These are phyloP conservation scores for Pseudochaenichthys georgianus DNA, from an alignment of 2,797 vertebrate genomes.

Conservation along the genomic window DNA sequence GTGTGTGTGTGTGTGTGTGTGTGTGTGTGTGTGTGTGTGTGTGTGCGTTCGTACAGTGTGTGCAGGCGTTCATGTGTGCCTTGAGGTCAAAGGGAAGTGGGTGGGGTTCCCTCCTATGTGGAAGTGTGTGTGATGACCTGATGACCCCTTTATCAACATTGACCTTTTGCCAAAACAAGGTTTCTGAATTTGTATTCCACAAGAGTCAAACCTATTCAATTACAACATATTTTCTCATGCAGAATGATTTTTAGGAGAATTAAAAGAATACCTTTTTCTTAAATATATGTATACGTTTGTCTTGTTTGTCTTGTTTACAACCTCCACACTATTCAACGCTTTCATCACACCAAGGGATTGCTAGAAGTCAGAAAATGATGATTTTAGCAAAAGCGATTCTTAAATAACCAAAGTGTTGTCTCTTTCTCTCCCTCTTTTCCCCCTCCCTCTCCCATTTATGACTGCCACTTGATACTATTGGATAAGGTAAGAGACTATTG, in stretches of 20 bases:
- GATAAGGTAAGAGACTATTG: slow-evolving; percentile 72
- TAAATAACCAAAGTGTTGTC: neutral
- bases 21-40: slow-evolving; percentile 19
- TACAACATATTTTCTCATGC: neutral
- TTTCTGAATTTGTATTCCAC: neutral
- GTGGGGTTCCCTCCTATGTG: slow-evolving; percentile 45
- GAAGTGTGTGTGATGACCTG: slow-evolving; percentile 76
- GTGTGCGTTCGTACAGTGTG: slow-evolving; percentile 23
- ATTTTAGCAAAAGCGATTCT: neutral
- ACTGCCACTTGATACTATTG: neutral
- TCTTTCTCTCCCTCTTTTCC: neutral
- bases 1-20: slow-evolving; percentile 39
- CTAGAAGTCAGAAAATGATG: neutral
- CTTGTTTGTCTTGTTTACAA: neutral
- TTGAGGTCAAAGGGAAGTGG: slow-evolving; percentile 68
- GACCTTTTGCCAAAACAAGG: slow-evolving; percentile 38
- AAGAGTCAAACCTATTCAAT: neutral
- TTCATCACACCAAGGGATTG: neutral
- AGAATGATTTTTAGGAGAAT: neutral
- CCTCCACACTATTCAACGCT: neutral
- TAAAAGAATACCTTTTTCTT: neutral
- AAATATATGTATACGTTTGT: neutral
- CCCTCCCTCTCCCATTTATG: slow-evolving; percentile 38
- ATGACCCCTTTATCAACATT: slow-evolving; percentile 66
- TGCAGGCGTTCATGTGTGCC: slow-evolving; percentile 8